phyloP scores from a whole-genome alignment of 2,113 vertebrate genomes.

The Hymenochirus boettgeri region DNA sequence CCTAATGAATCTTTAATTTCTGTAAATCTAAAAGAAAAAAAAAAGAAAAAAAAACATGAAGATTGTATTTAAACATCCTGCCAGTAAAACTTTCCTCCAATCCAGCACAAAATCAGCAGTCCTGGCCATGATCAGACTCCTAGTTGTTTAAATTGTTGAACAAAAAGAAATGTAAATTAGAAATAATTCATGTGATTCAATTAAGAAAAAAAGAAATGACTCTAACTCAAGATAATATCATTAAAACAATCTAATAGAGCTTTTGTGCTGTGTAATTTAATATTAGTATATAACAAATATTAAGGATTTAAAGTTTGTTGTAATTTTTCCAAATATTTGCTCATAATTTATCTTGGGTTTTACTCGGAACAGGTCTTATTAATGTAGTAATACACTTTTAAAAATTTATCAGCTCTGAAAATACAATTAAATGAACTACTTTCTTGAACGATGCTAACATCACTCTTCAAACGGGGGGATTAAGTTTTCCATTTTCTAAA shows the following conservation, averaged over 20 bases:
- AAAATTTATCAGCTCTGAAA: background rate
- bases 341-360: conserved; percentile 1
- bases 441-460: too few species aligned
- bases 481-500: too few species aligned
- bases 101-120: conserved; percentile 9
- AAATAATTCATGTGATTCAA: conserved; percentile 10
- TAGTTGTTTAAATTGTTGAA: background rate
- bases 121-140: conserved; percentile 5
- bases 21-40: conserved; percentile 73
- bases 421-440: conserved; percentile 48
- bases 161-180: background rate
- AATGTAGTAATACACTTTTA: background rate
- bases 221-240: background rate
- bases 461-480: too few species aligned
- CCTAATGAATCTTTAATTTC: conserved; percentile 79
- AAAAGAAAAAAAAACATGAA: conserved; percentile 30
- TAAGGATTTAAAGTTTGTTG: conserved; percentile 1
- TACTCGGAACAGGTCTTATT: background rate
- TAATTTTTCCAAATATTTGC: background rate
- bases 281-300: background rate
- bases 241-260: conserved; percentile 43
- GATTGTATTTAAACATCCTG: conserved; percentile 15
- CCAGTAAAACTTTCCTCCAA: conserved; percentile 14
- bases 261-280: background rate
- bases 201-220: background rate